A percentile compares a stretch with the other conserved stretches of the same genome.
Conservation (phyloP, 2,888 invertebrate species). For the Pollenia griseotomentosa region DNA sequence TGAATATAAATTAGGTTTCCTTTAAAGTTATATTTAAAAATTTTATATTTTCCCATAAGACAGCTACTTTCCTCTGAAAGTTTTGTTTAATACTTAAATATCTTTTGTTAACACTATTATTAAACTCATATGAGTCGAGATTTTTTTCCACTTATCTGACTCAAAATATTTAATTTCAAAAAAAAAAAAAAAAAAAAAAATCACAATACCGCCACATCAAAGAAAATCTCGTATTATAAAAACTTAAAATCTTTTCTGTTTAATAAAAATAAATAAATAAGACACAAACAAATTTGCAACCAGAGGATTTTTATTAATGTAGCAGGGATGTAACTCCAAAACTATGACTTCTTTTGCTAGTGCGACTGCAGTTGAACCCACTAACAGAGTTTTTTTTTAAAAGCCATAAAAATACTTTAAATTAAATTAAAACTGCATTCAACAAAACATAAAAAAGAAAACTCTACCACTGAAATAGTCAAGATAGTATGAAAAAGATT, state of each 20-base stretch:
- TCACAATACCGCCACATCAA: constrained; percentile 50
- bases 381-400: constrained; percentile 11
- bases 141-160: neutral
- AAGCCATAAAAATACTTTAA: constrained; percentile 58
- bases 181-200: neutral
- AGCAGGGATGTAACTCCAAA: constrained; percentile 44
- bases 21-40: too few relatives aligned
- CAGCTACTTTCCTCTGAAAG: too few relatives aligned
- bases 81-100: too few relatives aligned
- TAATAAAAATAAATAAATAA: constrained; percentile 7
- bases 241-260: constrained; percentile 30
- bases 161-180: neutral
- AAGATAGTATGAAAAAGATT: constrained; percentile 65
- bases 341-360: constrained; percentile 10
- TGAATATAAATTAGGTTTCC: too few relatives aligned
- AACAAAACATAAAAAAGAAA: constrained; percentile 44
- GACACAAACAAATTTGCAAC: constrained; percentile 15
- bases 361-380: constrained; percentile 24
- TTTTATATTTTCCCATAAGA: too few relatives aligned
- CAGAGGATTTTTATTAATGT: constrained; percentile 63
- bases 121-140: neutral
- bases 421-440: constrained; percentile 68
- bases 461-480: constrained; percentile 62
- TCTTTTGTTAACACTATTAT: too few relatives aligned
- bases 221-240: constrained; percentile 53